Evolutionary conservation across 2,797 vertebrate species (phyloP).

Genomic region (Glyptemys insculpta): DNA sequence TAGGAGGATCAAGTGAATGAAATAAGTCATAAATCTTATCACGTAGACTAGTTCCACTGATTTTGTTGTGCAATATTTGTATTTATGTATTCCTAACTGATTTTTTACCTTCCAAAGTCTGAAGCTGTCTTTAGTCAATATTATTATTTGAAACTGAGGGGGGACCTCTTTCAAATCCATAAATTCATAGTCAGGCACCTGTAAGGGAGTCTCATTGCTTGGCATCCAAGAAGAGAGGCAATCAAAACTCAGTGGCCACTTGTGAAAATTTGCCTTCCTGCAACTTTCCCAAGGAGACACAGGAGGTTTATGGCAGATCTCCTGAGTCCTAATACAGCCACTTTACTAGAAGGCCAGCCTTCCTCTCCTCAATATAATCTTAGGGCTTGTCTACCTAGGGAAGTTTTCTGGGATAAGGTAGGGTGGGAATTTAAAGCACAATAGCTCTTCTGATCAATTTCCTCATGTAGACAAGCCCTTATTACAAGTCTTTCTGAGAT

Average conservation of each 20-base stretch:
- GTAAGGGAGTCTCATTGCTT: rapidly evolving
- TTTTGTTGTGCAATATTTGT: too few species aligned
- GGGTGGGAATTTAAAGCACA: background rate
- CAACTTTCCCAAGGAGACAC: background rate
- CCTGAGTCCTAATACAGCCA: background rate
- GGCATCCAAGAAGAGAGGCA: background rate
- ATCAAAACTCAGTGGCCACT: rapidly evolving
- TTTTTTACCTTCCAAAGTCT: background rate
- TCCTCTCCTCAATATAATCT: background rate
- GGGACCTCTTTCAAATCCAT: background rate
- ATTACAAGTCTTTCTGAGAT: background rate
- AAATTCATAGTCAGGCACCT: rapidly evolving
- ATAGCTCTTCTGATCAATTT: background rate
- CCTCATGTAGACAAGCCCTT: background rate
- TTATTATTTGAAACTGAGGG: background rate
- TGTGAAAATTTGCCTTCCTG: background rate
- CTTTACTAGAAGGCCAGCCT: rapidly evolving
- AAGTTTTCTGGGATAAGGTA: background rate
- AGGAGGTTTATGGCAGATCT: background rate
- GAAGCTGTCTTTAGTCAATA: background rate
- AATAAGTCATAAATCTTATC: background rate
- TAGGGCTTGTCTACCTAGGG: background rate
- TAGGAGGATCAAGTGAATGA: rapidly evolving
- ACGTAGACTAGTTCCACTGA: background rate
- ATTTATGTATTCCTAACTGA: background rate